Percentiles rank a stretch among this genome's conserved stretches.
Conservation (phyloP, 2,113 vertebrate species). For the Prochilodus magdalenae region DNA sequence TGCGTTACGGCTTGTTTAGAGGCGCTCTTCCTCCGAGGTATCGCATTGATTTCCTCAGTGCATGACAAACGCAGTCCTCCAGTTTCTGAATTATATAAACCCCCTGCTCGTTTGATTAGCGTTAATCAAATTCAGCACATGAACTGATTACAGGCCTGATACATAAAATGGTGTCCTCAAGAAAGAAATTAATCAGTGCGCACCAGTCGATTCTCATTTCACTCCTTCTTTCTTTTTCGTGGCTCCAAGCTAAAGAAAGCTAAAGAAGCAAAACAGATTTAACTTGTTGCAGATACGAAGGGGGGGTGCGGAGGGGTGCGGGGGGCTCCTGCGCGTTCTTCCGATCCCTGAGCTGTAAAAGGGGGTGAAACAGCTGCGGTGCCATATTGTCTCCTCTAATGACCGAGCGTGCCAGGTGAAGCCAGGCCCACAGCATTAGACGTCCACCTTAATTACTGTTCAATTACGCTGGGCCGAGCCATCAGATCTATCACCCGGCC, state of each 20-base stretch:
- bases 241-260: slow-evolving; percentile 25
- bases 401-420: slow-evolving; percentile 37
- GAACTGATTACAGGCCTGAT: slow-evolving; percentile 46
- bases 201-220: slow-evolving; percentile 57
- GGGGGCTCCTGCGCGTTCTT: no score
- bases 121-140: slow-evolving; percentile 52
- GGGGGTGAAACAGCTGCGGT: slow-evolving; percentile 47
- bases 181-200: slow-evolving; percentile 52
- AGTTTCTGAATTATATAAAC: slow-evolving; percentile 27
- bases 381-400: slow-evolving; percentile 51
- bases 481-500: slow-evolving; percentile 28
- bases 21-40: slow-evolving; percentile 18
- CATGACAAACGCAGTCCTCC: slow-evolving; percentile 29
- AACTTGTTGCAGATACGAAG: slow-evolving; percentile 3
- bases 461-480: slow-evolving; percentile 27
- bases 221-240: slow-evolving; percentile 29
- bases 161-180: slow-evolving; percentile 36
- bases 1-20: slow-evolving; percentile 26
- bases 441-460: slow-evolving; percentile 49
- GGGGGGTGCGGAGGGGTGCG: no score
- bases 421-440: slow-evolving; percentile 17
- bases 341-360: not conserved
- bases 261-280: slow-evolving; percentile 16
- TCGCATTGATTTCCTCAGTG: slow-evolving; percentile 21
- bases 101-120: slow-evolving; percentile 38